Percentiles rank a stretch among this genome's conserved stretches.
phyloP scores from a whole-genome alignment of 2,888 invertebrate genomes.

The Lycocerus yunnanus region DNA sequence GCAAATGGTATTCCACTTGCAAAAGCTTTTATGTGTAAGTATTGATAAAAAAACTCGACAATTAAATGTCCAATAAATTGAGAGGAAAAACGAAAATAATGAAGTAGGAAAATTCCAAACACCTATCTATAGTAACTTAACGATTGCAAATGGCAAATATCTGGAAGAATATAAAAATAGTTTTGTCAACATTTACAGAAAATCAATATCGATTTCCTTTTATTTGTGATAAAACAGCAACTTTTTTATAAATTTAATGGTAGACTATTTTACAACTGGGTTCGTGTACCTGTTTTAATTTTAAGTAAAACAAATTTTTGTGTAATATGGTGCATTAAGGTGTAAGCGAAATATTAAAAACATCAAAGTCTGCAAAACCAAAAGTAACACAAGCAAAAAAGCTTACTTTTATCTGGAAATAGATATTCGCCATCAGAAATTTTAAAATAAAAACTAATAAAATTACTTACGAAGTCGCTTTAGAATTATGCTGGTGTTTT shows the following conservation, averaged over 20 bases:
- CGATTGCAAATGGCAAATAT: not conserved
- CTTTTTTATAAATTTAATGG: not conserved
- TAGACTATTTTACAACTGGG: not conserved
- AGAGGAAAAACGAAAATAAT: not conserved
- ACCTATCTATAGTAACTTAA: not conserved
- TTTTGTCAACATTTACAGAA: not conserved
- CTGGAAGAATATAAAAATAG: slow-evolving; percentile 1
- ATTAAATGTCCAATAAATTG: not conserved
- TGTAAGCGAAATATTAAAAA: not conserved
- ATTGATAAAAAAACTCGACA: not conserved
- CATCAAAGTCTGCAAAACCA: not conserved
- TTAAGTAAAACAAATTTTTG: not conserved
- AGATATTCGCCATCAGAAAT: not conserved
- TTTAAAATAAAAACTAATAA: not conserved
- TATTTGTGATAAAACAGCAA: not conserved
- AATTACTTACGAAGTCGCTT: not conserved
- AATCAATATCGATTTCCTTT: not conserved
- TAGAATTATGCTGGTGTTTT: not conserved
- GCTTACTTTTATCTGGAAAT: not conserved
- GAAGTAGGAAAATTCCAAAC: not conserved
- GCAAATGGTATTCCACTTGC: not conserved
- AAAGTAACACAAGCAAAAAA: not conserved
- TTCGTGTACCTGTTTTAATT: not conserved
- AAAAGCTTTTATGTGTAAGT: not conserved
- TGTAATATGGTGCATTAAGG: not conserved